Base-by-base conservation (phyloP, 2,888 invertebrate genomes). In the Noctua janthe region DNA sequence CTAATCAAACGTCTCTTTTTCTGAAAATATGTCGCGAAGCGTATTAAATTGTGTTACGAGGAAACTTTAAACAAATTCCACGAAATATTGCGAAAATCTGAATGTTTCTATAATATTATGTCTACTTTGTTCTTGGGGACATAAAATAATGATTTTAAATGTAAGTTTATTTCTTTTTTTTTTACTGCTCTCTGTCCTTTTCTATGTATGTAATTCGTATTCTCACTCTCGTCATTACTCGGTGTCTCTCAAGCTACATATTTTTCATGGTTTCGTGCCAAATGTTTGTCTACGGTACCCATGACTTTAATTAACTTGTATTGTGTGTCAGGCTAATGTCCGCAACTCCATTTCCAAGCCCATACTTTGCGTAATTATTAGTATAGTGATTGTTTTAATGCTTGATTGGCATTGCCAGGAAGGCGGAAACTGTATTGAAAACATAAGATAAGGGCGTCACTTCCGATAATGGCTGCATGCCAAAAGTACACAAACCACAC, bases 101-200 rank as follows among this genome's bases (percentile, higher is more conserved):
- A 54, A 43, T 54, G 20, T 71, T 79, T 43, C 15, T 15, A 1
- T 39, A 20, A 2, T 59, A 84, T 66, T 51, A 79, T 84, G 72
- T 64, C 51, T 59, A 11, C 20, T 10, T 64, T 66, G 11, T 47
- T 39, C 35, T 59, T 56, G 49, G 56, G 56, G 71, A 66, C 29
- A 47, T 39, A 74, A 59, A 75, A 79, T n/a, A 72, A 84, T 84
- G 84, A 82, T 74, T 72, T 72, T 82, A 29, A 77, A 67, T 59
- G 84, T 85, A 74, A 84, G 86, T 86, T 51, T 5, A 17, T n/a
- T 15, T 35, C 8, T n/a, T 10, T 23, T 17, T 13, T 62, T 35
- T 10, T 43, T 70, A 13, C 1, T 75, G 1, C 20, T 29, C 2
- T 39, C 17, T 35, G 3, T 17, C 13, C 17, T 4, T 15, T 23